These are phyloP conservation scores for Perodicticus potto DNA, from an alignment of 2,797 vertebrate species.

Conservation along the genomic window DNA sequence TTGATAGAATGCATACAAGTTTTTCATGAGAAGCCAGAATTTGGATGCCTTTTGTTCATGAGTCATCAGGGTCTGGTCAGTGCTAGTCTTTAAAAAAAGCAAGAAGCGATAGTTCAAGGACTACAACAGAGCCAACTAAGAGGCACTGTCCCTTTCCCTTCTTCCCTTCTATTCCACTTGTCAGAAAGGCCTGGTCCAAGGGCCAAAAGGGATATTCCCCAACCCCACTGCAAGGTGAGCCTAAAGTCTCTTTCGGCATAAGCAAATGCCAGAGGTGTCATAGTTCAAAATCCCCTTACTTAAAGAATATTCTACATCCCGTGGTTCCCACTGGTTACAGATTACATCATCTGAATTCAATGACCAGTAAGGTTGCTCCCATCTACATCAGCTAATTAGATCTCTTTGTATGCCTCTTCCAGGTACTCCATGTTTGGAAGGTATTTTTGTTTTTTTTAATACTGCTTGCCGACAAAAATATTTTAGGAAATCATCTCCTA, in stretches of 20 bases:
- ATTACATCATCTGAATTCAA: background rate
- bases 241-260: background rate
- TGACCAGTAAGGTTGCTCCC: background rate
- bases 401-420: background rate
- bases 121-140: background rate
- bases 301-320: background rate
- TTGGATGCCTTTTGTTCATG: background rate
- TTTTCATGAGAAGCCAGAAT: background rate
- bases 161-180: background rate
- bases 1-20: background rate
- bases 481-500: constrained; percentile 23
- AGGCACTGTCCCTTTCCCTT: background rate
- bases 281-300: background rate
- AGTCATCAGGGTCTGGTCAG: background rate
- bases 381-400: background rate
- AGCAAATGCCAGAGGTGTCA: background rate
- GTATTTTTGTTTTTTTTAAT: background rate
- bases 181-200: background rate
- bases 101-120: background rate
- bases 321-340: background rate
- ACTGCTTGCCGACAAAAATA: background rate
- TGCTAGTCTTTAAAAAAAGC: background rate
- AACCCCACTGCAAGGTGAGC: background rate
- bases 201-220: background rate
- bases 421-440: background rate